Base-by-base conservation (phyloP, 1,140 invertebrate species). In the Choristoneura fumiferana region DNA sequence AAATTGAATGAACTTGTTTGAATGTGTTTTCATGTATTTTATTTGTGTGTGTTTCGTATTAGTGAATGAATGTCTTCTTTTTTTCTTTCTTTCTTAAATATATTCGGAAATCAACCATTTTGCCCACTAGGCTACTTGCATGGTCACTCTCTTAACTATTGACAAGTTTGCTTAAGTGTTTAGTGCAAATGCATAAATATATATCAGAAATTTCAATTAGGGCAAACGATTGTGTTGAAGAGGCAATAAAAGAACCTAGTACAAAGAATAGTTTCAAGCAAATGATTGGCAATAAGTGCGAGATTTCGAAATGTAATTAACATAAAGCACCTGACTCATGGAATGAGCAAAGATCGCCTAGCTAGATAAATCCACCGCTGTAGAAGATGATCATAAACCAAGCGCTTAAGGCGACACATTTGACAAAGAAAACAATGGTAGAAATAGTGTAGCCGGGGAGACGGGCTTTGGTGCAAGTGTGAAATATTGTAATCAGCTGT, bases 401-500 rank as follows among this genome's bases (percentile, higher is more conserved):
- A 57, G 55, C 74, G 69, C 76, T 76, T 76, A 79, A 80, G 76
- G 76, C 62, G 62, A 69, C 58, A 52, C 58, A 49, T 62, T 71
- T 65, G 57, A 74, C 73, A 82, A 82, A 81, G 78, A 82, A 54
- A 73, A 83, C 79, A 81, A 84, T 82, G 64, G 66, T 55, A 53
- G 22, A 34, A 54, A 69, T 79, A 71, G 78, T 80, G 76, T 72
- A 69, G 67, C 65, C 58, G 62, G 57, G n/a, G 58, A 73, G 63
- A 69, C 71, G 69, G 34, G 33, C 43, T 59, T 29, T 54, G 36
- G 49, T 65, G 67, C 54, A 72, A 69, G 65, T 13, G 58, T 71
- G 66, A 71, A 59, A 63, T 71, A 68, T 71, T 65, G 58, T 63
- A 58, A 71, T 71, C 69, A 72, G 59, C 62, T 67, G 69, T 53